These are phyloP conservation scores for Chironomus striatipennis DNA, from an alignment of 1,140 invertebrate genomes.

Conservation along the genomic window DNA sequence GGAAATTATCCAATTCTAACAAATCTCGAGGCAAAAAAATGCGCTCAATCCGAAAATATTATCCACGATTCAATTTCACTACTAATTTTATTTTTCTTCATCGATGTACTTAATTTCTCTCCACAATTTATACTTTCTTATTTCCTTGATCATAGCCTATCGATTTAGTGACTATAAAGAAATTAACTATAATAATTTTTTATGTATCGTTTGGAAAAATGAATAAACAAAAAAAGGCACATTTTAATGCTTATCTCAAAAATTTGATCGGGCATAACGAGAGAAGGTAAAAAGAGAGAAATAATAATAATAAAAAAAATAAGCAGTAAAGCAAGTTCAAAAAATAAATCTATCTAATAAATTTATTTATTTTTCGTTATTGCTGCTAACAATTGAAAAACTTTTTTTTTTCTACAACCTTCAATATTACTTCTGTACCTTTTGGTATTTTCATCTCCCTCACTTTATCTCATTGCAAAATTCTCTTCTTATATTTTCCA, in stretches of 20 bases:
- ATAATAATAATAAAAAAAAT: too few relatives aligned
- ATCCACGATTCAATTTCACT: not conserved
- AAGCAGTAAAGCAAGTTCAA: not conserved
- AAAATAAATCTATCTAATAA: slow-evolving; percentile 1
- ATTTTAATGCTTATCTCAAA: slow-evolving; percentile 3
- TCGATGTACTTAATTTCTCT: not conserved
- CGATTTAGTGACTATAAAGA: slow-evolving; percentile 9
- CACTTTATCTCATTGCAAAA: too few relatives aligned
- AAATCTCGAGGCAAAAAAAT: too few relatives aligned
- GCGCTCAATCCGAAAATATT: too few relatives aligned
- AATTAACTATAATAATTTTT: slow-evolving; percentile 9
- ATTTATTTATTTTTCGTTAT: not conserved
- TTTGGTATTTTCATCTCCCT: too few relatives aligned
- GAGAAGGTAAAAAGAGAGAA: not conserved
- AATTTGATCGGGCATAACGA: slow-evolving; percentile 7
- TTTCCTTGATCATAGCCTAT: not conserved
- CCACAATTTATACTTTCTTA: not conserved
- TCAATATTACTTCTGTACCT: too few relatives aligned
- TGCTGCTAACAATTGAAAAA: too few relatives aligned
- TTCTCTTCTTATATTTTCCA: too few relatives aligned
- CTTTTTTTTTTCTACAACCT: too few relatives aligned
- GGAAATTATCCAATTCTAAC: too few relatives aligned
- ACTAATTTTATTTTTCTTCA: not conserved
- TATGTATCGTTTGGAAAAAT: not conserved
- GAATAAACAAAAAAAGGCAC: not conserved